Percentiles rank a stretch among this genome's conserved stretches.
Evolutionary conservation across 2,113 vertebrate species (phyloP).

Genomic region (Eulemur macaco): DNA sequence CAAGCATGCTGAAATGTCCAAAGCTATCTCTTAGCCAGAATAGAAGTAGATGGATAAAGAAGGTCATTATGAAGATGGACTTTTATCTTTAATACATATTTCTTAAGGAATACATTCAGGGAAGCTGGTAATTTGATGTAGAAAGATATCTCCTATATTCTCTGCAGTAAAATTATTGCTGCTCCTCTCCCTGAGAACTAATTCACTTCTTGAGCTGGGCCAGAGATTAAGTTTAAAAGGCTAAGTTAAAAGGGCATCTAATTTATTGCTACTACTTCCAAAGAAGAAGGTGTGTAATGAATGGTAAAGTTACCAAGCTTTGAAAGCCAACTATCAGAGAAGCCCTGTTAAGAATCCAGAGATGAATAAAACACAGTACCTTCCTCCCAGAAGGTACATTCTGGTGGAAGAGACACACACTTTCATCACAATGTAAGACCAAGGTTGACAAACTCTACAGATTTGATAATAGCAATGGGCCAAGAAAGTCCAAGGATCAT

Average conservation of each 20-base stretch:
- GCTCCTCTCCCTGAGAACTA: background rate
- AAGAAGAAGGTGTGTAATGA: background rate
- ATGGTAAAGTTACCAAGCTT: background rate
- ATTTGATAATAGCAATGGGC: background rate
- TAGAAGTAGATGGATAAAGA: conserved; percentile 15
- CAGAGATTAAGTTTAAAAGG: background rate
- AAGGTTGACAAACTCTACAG: background rate
- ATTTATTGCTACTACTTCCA: background rate
- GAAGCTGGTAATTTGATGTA: background rate
- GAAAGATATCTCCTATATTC: background rate
- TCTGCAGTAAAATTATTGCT: background rate
- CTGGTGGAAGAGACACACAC: background rate
- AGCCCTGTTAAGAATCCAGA: background rate
- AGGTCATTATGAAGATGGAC: conserved; percentile 20
- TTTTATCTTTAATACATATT: conserved; percentile 63
- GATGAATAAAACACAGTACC: background rate
- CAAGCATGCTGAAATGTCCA: conserved; percentile 1
- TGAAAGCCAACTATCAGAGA: background rate
- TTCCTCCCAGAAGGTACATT: background rate
- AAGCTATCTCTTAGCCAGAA: background rate
- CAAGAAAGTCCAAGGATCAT: background rate
- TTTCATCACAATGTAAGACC: background rate
- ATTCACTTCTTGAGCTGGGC: background rate
- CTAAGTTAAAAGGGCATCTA: background rate
- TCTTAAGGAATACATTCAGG: background rate